Base-by-base conservation (phyloP, 2,888 invertebrate genomes). In the Scaptomyza reducta region DNA sequence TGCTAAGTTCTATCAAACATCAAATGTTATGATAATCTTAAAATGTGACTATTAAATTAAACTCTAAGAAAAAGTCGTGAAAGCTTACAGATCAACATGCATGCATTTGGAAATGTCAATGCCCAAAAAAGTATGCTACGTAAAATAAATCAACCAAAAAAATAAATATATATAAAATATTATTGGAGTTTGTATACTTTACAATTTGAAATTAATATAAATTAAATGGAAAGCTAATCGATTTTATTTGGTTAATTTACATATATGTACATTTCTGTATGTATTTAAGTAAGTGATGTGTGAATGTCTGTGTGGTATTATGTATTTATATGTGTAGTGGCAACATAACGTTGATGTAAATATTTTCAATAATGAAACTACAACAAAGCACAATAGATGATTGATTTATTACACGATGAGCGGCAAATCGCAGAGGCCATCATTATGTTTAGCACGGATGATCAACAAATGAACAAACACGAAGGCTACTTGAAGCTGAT, bases 361-460 rank as follows among this genome's bases (percentile, higher is more conserved):
- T 89, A 89, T 87, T 89, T 89, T 85, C 89, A 88, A 89, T 88
- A 87, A 89, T 88, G 89, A 88, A 84, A 82, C 89, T 88, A 88
- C 88, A 75, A 84, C 84, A 83, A 74, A 80, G 81, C 81, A 80
- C 78, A 83, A 62, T 42, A 59, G 66, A 82, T 63, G 58, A 70
- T 70, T 44, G 42, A 44, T 66, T 82, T 22, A 42, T 70, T 76
- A 63, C 67, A 82, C 67, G 53, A 59, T 57, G 58, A 56, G 18
- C 31, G 45, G 22, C 60, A 46, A 40, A 47, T 44, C 55, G 67
- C 60, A 71, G 54, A 42, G 57, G 41, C 65, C 40, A 38, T 16
- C 27, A 35, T 49, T 44, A n/a, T 10, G 35, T 18, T 60, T 45
- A 58, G 46, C 70, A 59, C 58, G 38, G 62, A 68, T 69, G 64